Percentiles rank a stretch among this genome's conserved stretches.
Evolutionary conservation across 2,113 vertebrate genomes (phyloP).

Genomic region (Alces alces): DNA sequence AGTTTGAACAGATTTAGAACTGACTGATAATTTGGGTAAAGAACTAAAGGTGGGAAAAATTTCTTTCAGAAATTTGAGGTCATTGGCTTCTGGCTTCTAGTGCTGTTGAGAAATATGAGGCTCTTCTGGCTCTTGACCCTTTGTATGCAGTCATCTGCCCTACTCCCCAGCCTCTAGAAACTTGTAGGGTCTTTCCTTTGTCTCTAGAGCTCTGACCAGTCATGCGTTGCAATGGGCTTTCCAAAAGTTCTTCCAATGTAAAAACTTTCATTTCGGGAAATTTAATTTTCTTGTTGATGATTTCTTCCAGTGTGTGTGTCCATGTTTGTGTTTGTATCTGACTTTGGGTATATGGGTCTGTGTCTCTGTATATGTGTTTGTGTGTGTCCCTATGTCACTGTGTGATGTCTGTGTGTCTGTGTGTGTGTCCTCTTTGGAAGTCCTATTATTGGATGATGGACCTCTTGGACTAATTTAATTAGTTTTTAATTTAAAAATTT

Average conservation of each 20-base stretch:
- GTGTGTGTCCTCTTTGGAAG: background rate
- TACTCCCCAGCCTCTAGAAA: background rate
- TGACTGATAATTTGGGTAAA: background rate
- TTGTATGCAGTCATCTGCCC: background rate
- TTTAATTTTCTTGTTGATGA: background rate
- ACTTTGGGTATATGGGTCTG: background rate
- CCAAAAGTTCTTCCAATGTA: background rate
- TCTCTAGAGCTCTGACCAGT: background rate
- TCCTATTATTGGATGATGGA: background rate
- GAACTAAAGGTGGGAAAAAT: conserved; percentile 8
- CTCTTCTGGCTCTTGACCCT: background rate
- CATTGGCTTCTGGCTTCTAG: background rate
- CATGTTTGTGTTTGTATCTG: background rate
- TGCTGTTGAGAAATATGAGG: background rate
- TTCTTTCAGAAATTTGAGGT: background rate
- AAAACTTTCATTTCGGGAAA: background rate
- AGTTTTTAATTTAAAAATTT: background rate
- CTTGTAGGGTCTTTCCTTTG: background rate
- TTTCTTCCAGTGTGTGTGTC: background rate
- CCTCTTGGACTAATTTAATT: background rate
- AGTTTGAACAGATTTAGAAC: background rate
- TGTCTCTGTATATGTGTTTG: background rate
- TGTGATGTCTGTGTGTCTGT: background rate
- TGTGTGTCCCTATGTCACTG: background rate
- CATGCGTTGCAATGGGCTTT: background rate